Evolutionary conservation across 2,888 invertebrate species (phyloP).

Genomic region (Andrena minutula): DNA sequence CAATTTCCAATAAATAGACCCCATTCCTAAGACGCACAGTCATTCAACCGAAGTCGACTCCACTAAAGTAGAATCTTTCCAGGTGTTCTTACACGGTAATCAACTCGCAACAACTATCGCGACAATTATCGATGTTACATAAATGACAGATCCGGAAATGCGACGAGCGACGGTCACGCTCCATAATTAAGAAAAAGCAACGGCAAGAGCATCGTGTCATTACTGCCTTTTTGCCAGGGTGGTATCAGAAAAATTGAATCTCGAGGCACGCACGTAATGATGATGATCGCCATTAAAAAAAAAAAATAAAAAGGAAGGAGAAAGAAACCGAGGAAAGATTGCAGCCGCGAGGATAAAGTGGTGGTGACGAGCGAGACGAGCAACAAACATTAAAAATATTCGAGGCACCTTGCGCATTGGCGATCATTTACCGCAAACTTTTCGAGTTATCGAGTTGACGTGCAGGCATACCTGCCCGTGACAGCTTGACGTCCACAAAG

Average conservation of each 20-base stretch:
- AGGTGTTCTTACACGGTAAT: not conserved
- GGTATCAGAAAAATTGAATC: slow-evolving; percentile 50
- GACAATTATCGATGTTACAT: not conserved
- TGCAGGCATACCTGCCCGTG: slow-evolving; percentile 59
- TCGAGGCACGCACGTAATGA: slow-evolving; percentile 36
- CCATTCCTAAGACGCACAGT: not conserved
- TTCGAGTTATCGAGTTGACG: slow-evolving; percentile 51
- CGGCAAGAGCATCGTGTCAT: not conserved
- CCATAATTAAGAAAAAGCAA: slow-evolving; percentile 46
- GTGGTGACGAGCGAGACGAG: slow-evolving; percentile 1
- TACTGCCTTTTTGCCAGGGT: not conserved
- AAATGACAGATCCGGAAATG: slow-evolving; percentile 4
- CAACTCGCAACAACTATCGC: not conserved
- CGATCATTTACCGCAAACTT: slow-evolving; percentile 64
- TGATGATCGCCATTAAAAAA: slow-evolving; percentile 31
- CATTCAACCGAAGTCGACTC: not conserved
- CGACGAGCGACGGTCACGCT: slow-evolving; percentile 35
- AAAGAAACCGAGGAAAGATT: not conserved
- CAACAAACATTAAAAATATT: slow-evolving; percentile 49
- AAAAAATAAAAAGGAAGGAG: slow-evolving; percentile 1
- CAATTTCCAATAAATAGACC: not conserved
- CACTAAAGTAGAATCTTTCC: not conserved
- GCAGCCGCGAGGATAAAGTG: not conserved
- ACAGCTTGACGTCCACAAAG: slow-evolving; percentile 69
- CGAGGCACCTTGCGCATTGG: slow-evolving; percentile 37